Percentiles rank a stretch among this genome's conserved stretches.
These are phyloP conservation scores for Calameuta idolon DNA, from an alignment of 2,888 invertebrate genomes.

Conservation along the genomic window DNA sequence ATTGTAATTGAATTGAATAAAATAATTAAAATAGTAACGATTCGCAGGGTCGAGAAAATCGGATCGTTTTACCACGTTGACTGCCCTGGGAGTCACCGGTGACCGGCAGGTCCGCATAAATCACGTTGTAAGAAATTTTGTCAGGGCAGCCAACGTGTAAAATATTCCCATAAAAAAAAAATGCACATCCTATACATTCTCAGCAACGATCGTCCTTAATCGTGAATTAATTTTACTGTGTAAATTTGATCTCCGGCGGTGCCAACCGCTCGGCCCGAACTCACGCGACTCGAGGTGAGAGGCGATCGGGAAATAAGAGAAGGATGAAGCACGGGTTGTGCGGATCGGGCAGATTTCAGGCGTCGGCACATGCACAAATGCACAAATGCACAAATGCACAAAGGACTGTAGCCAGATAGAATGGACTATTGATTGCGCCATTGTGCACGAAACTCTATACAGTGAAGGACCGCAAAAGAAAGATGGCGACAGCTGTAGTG, in stretches of 20 bases:
- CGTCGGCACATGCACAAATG: conserved; percentile 8
- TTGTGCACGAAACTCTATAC: conserved; percentile 30
- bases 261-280: neutral
- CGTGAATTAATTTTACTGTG: neutral
- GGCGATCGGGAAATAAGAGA: neutral
- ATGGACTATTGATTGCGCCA: conserved; percentile 37
- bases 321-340: neutral
- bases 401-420: conserved; percentile 22
- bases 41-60: too few relatives aligned
- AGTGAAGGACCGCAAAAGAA: conserved; percentile 26
- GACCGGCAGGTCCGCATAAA: too few relatives aligned
- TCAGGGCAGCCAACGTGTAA: too few relatives aligned
- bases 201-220: neutral
- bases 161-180: too few relatives aligned
- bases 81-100: too few relatives aligned
- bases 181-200: too few relatives aligned
- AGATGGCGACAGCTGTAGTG: conserved; percentile 14
- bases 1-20: too few relatives aligned
- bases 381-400: conserved; percentile 18
- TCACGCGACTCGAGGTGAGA: neutral
- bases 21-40: too few relatives aligned
- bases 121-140: too few relatives aligned
- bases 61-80: too few relatives aligned
- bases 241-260: neutral
- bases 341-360: conserved; percentile 1